Base-by-base conservation (phyloP, 2,113 vertebrate species). In the Chitala chitala region DNA sequence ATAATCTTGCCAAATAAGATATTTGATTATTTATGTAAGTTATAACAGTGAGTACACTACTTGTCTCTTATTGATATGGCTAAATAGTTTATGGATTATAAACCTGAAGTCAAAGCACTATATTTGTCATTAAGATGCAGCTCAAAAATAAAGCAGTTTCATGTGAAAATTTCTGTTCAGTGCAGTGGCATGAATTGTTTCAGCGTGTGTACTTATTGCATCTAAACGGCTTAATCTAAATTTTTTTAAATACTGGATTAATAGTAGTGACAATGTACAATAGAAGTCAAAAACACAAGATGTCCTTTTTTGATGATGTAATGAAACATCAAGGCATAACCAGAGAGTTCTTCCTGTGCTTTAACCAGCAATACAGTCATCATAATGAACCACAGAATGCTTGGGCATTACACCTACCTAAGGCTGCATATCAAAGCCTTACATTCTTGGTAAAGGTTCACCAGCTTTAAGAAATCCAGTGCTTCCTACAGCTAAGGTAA, bases 91-190 rank as follows among this genome's bases (percentile, higher is more conserved):
- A 83, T 86, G 89, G 87, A 86, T 87, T 89, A 86, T 78, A 77
- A 90, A 85, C 83, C 91, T 85, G 79, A 91, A 82, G 82, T 92
- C 87, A 72, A 78, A 82, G 87, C 90, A 91, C 89, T 92, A 87
- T 89, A 86, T 78, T 84, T 90, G 85, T 91, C 84, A 87, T 86
- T 82, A 89, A 91, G 88, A 85, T 89, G 84, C 92, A 82, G 88
- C 89, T 93, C 38, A 90, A 89, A 85, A 94, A 96, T 95, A 96
- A 95, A 93, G 85, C 84, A 86, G 87, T 88, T 87, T 84, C 82
- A 84, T 90, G 84, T 85, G 82, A 83, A 77, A 9, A 4, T 31
- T 20, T 64, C 69, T 59, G 20, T 36, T n/a, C 1, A 6, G 48
- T 55, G n/a, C n/a, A n/a, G n/a, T n/a, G n/a, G n/a, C n/a, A 38